A percentile compares a stretch with the other conserved stretches of the same genome.
These are phyloP conservation scores for Meriones unguiculatus DNA, from an alignment of 2,113 vertebrate genomes.

Conservation along the genomic window DNA sequence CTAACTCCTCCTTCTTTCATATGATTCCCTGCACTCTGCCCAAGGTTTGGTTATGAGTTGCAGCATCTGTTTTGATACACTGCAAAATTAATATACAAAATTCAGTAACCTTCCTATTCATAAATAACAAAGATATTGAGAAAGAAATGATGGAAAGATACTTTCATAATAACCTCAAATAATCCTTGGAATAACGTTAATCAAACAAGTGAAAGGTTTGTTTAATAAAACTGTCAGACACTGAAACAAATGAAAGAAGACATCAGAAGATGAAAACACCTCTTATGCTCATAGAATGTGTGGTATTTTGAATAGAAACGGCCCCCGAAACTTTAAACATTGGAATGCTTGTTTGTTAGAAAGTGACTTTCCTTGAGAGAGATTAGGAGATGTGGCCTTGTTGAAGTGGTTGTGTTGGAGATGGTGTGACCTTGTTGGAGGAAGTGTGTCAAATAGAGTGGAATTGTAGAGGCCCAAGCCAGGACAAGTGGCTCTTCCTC, in stretches of 20 bases:
- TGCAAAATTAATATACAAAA: background rate
- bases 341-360: background rate
- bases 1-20: too few species aligned
- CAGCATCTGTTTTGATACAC: too few species aligned
- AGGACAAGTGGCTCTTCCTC: background rate
- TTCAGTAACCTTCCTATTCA: background rate
- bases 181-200: background rate
- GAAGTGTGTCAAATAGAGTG: background rate
- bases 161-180: background rate
- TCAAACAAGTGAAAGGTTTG: background rate
- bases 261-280: background rate
- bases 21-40: too few species aligned
- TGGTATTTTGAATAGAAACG: background rate
- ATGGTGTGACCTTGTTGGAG: background rate
- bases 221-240: background rate
- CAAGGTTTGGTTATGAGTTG: too few species aligned
- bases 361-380: background rate
- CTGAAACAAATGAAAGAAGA: background rate
- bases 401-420: background rate
- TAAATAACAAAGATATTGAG: background rate
- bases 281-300: too few species aligned
- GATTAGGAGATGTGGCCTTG: background rate
- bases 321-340: background rate
- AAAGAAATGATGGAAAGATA: background rate
- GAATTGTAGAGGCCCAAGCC: background rate